Conservation (phyloP, 2,113 vertebrate genomes). For the Erpornis zantholeuca region DNA sequence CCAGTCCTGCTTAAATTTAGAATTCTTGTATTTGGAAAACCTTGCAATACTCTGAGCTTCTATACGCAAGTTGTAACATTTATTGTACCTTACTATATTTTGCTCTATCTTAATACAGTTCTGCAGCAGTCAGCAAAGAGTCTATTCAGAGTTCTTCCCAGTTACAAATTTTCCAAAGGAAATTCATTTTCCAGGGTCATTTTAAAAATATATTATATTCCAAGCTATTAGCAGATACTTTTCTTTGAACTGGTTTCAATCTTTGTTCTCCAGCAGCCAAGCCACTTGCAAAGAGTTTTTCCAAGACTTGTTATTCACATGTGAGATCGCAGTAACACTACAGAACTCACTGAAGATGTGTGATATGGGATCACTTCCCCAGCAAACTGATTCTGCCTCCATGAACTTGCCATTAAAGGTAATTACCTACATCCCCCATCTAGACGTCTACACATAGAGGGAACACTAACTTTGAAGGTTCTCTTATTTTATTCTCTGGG, state of each 20-base stretch:
- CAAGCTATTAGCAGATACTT: not conserved
- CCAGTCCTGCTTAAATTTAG: not conserved
- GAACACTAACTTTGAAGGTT: not conserved
- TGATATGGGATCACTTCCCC: not conserved
- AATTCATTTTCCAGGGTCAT: slow-evolving; percentile 19
- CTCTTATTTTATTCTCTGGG: not conserved
- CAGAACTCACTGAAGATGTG: not conserved
- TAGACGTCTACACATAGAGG: not conserved
- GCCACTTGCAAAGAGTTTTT: not conserved
- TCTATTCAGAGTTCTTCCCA: not conserved
- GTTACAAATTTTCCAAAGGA: slow-evolving; percentile 33
- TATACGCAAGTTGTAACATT: not conserved
- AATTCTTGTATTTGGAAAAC: not conserved
- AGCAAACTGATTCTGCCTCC: not conserved
- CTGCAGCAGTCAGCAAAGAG: slow-evolving; percentile 9
- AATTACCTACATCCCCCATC: not conserved
- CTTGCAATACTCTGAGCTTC: not conserved
- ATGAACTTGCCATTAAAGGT: not conserved
- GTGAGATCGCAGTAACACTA: not conserved
- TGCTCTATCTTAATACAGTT: not conserved
- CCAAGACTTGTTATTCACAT: not conserved
- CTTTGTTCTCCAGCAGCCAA: slow-evolving; percentile 13
- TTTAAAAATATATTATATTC: not conserved
- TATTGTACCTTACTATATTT: not conserved
- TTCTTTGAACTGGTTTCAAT: not conserved